Conservation (phyloP, 30 jellyfish, hydroid and myxozoan genomes). For the Cassiopea andromeda region DNA sequence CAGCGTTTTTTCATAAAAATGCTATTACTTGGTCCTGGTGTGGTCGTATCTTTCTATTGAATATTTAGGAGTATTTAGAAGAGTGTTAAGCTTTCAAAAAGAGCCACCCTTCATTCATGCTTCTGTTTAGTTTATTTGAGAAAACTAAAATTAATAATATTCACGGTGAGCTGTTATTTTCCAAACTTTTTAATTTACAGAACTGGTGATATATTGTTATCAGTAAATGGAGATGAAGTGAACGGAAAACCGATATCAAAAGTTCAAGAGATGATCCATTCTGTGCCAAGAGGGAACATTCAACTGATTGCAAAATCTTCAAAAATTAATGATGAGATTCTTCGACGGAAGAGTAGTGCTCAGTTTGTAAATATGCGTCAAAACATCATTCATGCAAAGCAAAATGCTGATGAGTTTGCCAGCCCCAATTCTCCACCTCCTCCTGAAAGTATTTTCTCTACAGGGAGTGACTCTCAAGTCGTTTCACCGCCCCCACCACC, state of each 20-base stretch:
- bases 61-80: no score
- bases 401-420: not conserved
- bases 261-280: slow-evolving; percentile 69
- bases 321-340: slow-evolving; percentile 36
- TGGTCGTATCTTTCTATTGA: no score
- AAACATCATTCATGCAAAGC: slow-evolving; percentile 1
- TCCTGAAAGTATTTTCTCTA: slow-evolving; percentile 65
- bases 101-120: no score
- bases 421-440: slow-evolving; percentile 8
- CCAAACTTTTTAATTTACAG: slow-evolving; percentile 40
- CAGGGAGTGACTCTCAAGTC: slow-evolving; percentile 60
- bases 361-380: slow-evolving; percentile 30
- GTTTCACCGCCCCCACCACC: slow-evolving; percentile 80
- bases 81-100: no score
- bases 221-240: slow-evolving; percentile 85
- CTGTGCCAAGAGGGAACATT: slow-evolving; percentile 92
- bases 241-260: slow-evolving; percentile 93
- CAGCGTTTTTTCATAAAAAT: no score
- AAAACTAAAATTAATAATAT: no score
- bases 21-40: no score
- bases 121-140: no score
- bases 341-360: slow-evolving; percentile 36
- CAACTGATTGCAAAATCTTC: slow-evolving; percentile 82
- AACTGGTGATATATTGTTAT: slow-evolving; percentile 82
- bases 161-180: not conserved